Percentiles rank a stretch among this genome's conserved stretches.
These are phyloP conservation scores for Tachystola acroxantha DNA, from an alignment of 2,888 invertebrate species.

Conservation along the genomic window DNA sequence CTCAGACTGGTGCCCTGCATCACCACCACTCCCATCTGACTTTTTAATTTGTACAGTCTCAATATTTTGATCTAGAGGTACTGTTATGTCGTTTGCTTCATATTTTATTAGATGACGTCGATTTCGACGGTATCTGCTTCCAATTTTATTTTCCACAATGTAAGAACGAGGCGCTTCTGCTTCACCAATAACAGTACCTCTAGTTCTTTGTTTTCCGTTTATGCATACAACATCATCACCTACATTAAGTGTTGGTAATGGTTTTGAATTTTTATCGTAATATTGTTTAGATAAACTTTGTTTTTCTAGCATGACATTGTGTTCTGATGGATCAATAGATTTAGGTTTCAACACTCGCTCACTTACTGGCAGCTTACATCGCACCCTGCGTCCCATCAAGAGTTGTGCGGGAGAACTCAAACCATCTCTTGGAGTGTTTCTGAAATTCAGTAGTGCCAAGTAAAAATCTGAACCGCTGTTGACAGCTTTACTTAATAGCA, in stretches of 20 bases:
- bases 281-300: neutral
- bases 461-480: conserved; percentile 2
- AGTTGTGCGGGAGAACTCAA: conserved; percentile 15
- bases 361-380: conserved; percentile 9
- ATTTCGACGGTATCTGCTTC: conserved; percentile 1
- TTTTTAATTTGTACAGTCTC: too few relatives aligned
- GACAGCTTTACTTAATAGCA: conserved; percentile 1
- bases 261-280: conserved; percentile 1
- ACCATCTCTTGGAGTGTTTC: conserved; percentile 11
- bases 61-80: too few relatives aligned
- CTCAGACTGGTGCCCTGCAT: too few relatives aligned
- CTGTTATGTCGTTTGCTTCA: neutral
- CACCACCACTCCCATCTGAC: too few relatives aligned
- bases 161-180: conserved; percentile 6
- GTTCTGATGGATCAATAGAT: conserved; percentile 1
- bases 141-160: conserved; percentile 2
- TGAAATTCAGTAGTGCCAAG: neutral
- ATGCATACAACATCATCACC: conserved; percentile 3
- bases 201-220: neutral
- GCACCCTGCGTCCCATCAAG: conserved; percentile 13
- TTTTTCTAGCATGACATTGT: conserved; percentile 2
- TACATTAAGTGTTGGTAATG: neutral
- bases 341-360: neutral
- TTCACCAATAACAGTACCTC: neutral
- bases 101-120: conserved; percentile 6